Evolutionary conservation across 2,113 vertebrate genomes (phyloP).

Genomic region (Todiramphus saurophagus): DNA sequence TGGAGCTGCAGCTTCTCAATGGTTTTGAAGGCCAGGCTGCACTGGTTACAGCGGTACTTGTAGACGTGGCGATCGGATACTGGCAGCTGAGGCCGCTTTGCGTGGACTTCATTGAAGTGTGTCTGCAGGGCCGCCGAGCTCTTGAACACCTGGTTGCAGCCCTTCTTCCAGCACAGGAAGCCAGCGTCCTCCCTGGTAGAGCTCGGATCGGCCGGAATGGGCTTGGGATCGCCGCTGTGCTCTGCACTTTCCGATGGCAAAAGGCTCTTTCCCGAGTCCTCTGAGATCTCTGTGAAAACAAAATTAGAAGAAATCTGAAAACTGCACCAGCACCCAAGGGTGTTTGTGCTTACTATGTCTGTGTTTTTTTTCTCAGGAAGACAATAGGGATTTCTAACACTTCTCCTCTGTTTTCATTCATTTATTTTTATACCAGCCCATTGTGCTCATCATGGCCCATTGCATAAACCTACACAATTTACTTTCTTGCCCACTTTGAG

Average conservation of each 20-base stretch:
- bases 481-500: neutral
- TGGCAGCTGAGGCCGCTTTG: slow-evolving; percentile 93
- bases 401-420: neutral
- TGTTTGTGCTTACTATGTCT: accelerated
- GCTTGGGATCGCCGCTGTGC: slow-evolving; percentile 78
- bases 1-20: slow-evolving; percentile 97
- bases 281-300: slow-evolving; percentile 79
- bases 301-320: neutral
- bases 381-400: neutral
- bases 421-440: slow-evolving; percentile 1
- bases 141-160: slow-evolving; percentile 97
- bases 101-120: slow-evolving; percentile 95
- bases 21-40: slow-evolving; percentile 98
- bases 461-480: slow-evolving; percentile 39
- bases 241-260: slow-evolving; percentile 79
- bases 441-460: neutral
- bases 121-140: slow-evolving; percentile 93
- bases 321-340: neutral
- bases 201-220: slow-evolving; percentile 79
- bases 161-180: slow-evolving; percentile 99
- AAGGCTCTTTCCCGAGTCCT: slow-evolving; percentile 84
- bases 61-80: slow-evolving; percentile 98
- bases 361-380: neutral
- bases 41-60: slow-evolving; percentile 98
- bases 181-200: slow-evolving; percentile 86